Evolutionary conservation across 2,797 vertebrate genomes (phyloP), one percentile per base, ranked within the genome.

Genomic region (Cyprinella venusta): DNA sequence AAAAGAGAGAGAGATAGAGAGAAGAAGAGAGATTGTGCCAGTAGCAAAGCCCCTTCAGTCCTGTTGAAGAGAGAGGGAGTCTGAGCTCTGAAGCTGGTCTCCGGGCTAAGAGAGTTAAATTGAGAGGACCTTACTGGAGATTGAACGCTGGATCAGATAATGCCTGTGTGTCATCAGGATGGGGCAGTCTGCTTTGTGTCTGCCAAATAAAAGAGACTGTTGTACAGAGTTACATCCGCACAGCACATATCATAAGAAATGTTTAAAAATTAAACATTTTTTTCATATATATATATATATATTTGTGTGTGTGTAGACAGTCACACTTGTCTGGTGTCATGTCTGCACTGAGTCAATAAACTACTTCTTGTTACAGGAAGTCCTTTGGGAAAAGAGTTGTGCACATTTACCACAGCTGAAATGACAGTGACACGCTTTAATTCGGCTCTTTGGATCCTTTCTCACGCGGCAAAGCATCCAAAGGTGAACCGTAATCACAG

Each of bases 401-500:
- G 61, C 21, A 38, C 54, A 48, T 81, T 36, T 71, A 70, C 40
- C 71, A 54, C 33, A n/a, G 8, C 74, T 65, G 64, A 84, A 72
- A 83, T 76, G 75, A 74, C 48, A 59, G 69, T 13, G 74, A 8
- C 13, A 4, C 8, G 24, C 63, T 80, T 75, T 84, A 82, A 85
- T 84, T 88, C 36, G 24, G 18, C 81, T 63, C 88, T 82, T 89
- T 81, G 82, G 86, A 84, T 85, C 74, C 76, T 85, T 85, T 74
- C 77, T 71, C 30, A 82, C 50, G 19, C 83, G 30, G 75, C 80
- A 36, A 69, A 79, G 26, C 75, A 76, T 81, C 81, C 82, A 90
- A 86, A 87, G 70, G 92, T 91, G 89, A 93, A 93, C 92, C 89
- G 89, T 92, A 92, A 94, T 95, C 94, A 91, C 91, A 90, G 87